These are phyloP conservation scores for Dinoponera quadriceps DNA, from an alignment of 1,140 invertebrate species.

Conservation along the genomic window DNA sequence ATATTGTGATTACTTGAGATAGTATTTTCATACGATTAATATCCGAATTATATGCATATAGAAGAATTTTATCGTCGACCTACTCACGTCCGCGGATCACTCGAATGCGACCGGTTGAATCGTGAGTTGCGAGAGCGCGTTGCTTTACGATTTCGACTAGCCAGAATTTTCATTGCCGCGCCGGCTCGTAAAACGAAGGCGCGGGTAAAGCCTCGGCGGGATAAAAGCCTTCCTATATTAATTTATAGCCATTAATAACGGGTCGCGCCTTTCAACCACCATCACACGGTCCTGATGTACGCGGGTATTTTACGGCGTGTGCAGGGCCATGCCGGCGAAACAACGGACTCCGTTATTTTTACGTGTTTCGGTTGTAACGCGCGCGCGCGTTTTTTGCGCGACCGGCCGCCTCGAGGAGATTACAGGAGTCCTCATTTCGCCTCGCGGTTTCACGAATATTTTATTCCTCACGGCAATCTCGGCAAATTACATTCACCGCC, in stretches of 20 bases:
- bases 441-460: constrained; percentile 34
- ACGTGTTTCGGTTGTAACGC: constrained; percentile 13
- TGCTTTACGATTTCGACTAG: constrained; percentile 38
- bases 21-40: too few relatives aligned
- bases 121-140: constrained; percentile 9
- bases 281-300: constrained; percentile 5
- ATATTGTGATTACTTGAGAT: too few relatives aligned
- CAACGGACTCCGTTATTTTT: constrained; percentile 39
- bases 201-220: neutral
- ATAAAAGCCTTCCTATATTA: constrained; percentile 40
- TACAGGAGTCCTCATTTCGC: constrained; percentile 42
- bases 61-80: too few relatives aligned
- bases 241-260: constrained; percentile 65
- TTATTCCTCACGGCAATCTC: constrained; percentile 35
- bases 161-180: neutral
- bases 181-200: constrained; percentile 31
- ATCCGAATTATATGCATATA: too few relatives aligned
- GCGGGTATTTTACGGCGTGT: constrained; percentile 21
- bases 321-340: constrained; percentile 8
- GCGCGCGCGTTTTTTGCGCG: constrained; percentile 1
- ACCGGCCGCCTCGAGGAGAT: constrained; percentile 15
- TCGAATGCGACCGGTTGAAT: neutral
- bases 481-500: constrained; percentile 25
- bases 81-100: too few relatives aligned
- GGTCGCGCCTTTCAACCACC: constrained; percentile 17